These are phyloP conservation scores for Drosophila novamexicana DNA, from an alignment of 1,140 invertebrate genomes.

Conservation along the genomic window DNA sequence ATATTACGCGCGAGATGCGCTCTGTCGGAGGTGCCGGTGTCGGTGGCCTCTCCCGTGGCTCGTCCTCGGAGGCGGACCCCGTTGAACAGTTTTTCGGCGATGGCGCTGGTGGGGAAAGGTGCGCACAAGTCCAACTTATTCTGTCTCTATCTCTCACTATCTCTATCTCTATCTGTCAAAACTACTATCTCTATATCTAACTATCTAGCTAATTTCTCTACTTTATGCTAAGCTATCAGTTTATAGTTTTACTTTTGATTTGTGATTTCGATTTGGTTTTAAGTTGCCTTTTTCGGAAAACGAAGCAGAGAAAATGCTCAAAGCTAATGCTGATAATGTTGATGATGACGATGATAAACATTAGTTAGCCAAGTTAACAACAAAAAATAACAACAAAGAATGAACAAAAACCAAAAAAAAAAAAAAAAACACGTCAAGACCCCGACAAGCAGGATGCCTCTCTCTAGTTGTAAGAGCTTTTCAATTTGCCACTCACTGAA, in stretches of 20 bases:
- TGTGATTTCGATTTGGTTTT: conserved; percentile 61
- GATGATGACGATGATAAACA: conserved; percentile 78
- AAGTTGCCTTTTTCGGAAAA: conserved; percentile 48
- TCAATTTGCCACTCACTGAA: conserved; percentile 38
- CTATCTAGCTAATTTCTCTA: conserved; percentile 44
- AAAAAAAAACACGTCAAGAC: conserved; percentile 12
- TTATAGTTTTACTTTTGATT: conserved; percentile 55
- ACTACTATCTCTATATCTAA: conserved; percentile 26
- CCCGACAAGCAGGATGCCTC: conserved; percentile 32
- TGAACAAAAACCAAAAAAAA: conserved; percentile 11
- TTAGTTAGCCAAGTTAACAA: conserved; percentile 59
- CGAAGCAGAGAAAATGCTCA: conserved; percentile 24
- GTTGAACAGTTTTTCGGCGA: conserved; percentile 91
- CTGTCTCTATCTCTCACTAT: conserved; percentile 44
- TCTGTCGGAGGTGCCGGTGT: conserved; percentile 69
- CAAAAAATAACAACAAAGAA: conserved; percentile 11
- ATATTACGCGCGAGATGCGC: conserved; percentile 84
- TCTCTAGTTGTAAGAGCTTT: conserved; percentile 69
- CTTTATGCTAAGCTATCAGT: conserved; percentile 57
- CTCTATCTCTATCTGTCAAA: conserved; percentile 46
- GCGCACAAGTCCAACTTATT: conserved; percentile 84
- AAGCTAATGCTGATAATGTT: conserved; percentile 17
- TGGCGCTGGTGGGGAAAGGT: conserved; percentile 89
- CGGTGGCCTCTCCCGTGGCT: conserved; percentile 91
- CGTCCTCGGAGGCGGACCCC: conserved; percentile 96